Base-by-base conservation (phyloP, 2,113 vertebrate species). In the Chionis minor region DNA sequence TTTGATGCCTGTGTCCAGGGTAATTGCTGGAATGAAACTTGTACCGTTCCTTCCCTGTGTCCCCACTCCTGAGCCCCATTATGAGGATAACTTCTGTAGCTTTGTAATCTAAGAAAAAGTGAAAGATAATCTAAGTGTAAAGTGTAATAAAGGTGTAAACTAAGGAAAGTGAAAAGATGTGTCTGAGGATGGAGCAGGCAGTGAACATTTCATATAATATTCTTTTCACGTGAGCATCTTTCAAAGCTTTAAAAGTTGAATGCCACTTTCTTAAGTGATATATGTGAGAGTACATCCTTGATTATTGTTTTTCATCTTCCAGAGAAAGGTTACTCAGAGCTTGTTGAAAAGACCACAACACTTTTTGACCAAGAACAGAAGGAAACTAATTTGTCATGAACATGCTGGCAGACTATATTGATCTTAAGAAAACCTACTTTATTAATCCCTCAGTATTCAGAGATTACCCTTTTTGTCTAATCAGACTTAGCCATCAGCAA, bases 221-320 rank as follows among this genome's bases (percentile, higher is more conserved):
- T 81, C 27, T 70, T 81, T 88, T 94, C 22, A 59, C 33, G 84
- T 78, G 3, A 78, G 12, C 3, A 0, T 94, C 35, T 55, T 87
- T 59, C 59, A 54, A 81, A 93, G 11, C 20, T 70, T 23, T 38
- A 74, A 7, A 56, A 51, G 23, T 63, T 20, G 75, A 17, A 40
- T 82, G 35, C 47, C 7, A 10, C 18, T 79, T 55, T 85, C 30
- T 83, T 49, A 49, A 70, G 15, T 63, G 47, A 16, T 78, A 28
- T 2, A 22, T 71, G 52, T 80, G 0, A 0, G n/a, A n/a, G 22
- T 81, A 4, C 4, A 22, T 32, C 44, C 32, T 35, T 79, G 27
- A 52, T 81, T 4, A 35, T 19, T 77, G 9, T 17, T 63, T 26
- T 67, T 81, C 6, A 7, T 77, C 67, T 88, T 63, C 38, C 32